Percentiles rank a stretch among this genome's conserved stretches.
Evolutionary conservation across 2,113 vertebrate species (phyloP).

Genomic region (Callionymus lyra): DNA sequence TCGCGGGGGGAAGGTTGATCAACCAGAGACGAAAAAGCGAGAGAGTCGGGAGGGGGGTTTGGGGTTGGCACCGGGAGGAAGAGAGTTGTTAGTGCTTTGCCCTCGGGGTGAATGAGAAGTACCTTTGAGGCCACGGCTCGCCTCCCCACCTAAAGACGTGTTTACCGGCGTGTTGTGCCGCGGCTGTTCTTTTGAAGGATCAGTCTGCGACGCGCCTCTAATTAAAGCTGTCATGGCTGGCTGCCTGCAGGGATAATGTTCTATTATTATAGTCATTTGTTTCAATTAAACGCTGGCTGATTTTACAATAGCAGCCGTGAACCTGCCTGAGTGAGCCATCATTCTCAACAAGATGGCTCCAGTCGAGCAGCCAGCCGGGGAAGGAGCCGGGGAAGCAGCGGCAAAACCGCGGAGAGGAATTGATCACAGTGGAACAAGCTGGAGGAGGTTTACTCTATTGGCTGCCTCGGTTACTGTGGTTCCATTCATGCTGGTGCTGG

Average conservation of each 20-base stretch:
- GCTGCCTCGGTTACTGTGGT: too few relatives aligned
- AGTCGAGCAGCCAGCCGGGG: slow-evolving; percentile 58
- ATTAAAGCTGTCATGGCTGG: slow-evolving; percentile 97
- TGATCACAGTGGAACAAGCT: too few relatives aligned
- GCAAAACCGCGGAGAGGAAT: slow-evolving; percentile 21
- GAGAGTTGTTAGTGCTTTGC: slow-evolving; percentile 61
- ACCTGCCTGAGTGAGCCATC: slow-evolving; percentile 91
- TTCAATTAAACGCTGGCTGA: slow-evolving; percentile 99
- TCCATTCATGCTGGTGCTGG: too few relatives aligned
- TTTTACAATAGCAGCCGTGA: slow-evolving; percentile 98
- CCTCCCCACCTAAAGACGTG: slow-evolving; percentile 56
- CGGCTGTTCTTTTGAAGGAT: slow-evolving; percentile 82
- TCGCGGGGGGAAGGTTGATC: slow-evolving; percentile 51
- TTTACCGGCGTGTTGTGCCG: slow-evolving; percentile 62
- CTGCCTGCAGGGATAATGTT: slow-evolving; percentile 98
- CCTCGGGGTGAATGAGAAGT: slow-evolving; percentile 65
- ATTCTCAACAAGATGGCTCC: slow-evolving; percentile 95
- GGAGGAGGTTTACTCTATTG: too few relatives aligned
- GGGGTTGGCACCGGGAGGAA: slow-evolving; percentile 48
- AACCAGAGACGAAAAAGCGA: slow-evolving; percentile 37
- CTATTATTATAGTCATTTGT: slow-evolving; percentile 99
- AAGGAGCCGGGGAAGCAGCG: slow-evolving; percentile 24
- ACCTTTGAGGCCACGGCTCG: slow-evolving; percentile 47
- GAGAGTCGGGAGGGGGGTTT: slow-evolving; percentile 12
- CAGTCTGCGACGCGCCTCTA: slow-evolving; percentile 89